These are phyloP conservation scores for Eidolon dupreanum DNA, from an alignment of 2,797 vertebrate genomes.

Conservation along the genomic window DNA sequence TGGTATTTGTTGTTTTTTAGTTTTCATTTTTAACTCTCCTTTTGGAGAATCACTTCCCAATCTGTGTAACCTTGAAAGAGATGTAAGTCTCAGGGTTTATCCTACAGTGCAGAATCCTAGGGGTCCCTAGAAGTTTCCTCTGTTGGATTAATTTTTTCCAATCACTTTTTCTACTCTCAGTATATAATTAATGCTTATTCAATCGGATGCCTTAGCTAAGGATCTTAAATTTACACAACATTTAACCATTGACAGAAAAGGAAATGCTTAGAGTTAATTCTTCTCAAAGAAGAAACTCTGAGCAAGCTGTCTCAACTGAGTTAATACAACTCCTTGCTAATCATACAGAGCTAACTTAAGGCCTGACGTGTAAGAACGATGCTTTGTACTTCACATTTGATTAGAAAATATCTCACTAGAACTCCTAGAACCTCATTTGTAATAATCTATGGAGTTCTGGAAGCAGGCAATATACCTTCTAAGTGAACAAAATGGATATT, in stretches of 20 bases:
- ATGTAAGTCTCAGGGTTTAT: neutral
- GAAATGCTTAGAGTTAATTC: neutral
- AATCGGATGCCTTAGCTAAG: neutral
- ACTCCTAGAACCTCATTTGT: neutral
- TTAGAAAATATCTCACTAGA: neutral
- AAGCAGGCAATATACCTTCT: neutral
- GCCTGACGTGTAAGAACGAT: neutral
- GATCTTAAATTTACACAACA: neutral
- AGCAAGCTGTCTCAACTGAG: neutral
- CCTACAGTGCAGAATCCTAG: neutral
- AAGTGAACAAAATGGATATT: neutral
- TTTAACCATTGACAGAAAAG: neutral
- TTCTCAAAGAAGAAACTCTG: neutral
- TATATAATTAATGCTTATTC: neutral
- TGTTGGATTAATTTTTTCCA: neutral
- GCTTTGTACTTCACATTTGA: neutral
- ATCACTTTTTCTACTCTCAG: fast-evolving
- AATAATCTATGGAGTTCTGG: neutral
- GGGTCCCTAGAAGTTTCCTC: neutral
- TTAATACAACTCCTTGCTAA: neutral
- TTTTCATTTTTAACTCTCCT: neutral
- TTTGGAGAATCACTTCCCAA: neutral
- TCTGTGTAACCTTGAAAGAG: neutral
- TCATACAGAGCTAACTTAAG: neutral
- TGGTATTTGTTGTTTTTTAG: neutral